These are phyloP conservation scores for Scatophagus argus DNA, from an alignment of 2,113 vertebrate species.

Conservation along the genomic window DNA sequence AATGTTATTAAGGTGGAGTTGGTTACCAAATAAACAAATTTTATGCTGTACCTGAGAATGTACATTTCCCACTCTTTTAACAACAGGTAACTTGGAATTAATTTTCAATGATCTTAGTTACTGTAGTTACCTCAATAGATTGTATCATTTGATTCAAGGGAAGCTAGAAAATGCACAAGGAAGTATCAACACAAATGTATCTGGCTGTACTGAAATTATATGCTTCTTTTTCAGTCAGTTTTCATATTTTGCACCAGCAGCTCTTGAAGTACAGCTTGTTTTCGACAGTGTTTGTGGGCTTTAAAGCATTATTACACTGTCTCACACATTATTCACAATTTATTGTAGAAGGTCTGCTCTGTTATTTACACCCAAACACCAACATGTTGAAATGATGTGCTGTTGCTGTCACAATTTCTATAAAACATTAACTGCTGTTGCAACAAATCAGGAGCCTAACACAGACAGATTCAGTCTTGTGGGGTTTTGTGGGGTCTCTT, in stretches of 20 bases:
- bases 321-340: neutral
- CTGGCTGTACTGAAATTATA: too few relatives aligned
- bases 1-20: conserved; percentile 54
- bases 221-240: too few relatives aligned
- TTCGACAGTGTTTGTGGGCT: neutral
- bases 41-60: conserved; percentile 1
- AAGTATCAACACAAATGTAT: too few relatives aligned
- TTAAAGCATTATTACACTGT: neutral
- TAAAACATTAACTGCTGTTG: conserved; percentile 36
- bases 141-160: neutral
- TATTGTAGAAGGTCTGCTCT: neutral
- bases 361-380: neutral
- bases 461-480: neutral
- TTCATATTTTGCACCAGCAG: too few relatives aligned
- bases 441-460: conserved; percentile 3
- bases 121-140: neutral
- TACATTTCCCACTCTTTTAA: neutral
- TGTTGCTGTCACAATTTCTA: neutral
- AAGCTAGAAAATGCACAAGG: too few relatives aligned
- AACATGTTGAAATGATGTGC: neutral
- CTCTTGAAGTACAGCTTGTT: too few relatives aligned
- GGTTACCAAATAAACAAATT: conserved; percentile 52
- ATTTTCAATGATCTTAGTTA: neutral
- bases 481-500: neutral
- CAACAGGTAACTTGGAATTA: neutral